Evolutionary conservation across 1,140 invertebrate species (phyloP).

Genomic region (Acyrthosiphon pisum): DNA sequence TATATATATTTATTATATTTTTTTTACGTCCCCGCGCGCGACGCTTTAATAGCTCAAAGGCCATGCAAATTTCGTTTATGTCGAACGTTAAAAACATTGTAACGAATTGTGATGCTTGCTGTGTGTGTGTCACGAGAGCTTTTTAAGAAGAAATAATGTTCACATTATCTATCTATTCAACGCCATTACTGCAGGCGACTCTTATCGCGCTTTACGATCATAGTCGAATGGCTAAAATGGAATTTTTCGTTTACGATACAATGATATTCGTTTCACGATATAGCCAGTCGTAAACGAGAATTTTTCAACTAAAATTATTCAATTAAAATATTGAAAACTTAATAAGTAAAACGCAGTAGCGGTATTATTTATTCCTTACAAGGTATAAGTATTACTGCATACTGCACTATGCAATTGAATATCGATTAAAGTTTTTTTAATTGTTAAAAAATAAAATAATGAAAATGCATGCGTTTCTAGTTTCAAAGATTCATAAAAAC

Average conservation of each 20-base stretch:
- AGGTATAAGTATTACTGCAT: no score
- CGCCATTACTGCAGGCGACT: not conserved
- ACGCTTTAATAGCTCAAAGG: constrained; percentile 46
- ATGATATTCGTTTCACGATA: not conserved
- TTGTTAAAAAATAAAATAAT: not conserved
- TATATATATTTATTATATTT: not conserved
- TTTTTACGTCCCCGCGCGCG: not conserved
- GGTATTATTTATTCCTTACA: not conserved
- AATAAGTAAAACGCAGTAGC: not conserved
- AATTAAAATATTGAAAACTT: not conserved
- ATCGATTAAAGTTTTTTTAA: not conserved
- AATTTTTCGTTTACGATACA: not conserved
- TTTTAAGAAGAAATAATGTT: not conserved
- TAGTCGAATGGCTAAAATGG: not conserved
- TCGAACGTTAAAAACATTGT: constrained; percentile 45
- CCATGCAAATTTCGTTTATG: constrained; percentile 51
- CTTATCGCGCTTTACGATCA: not conserved
- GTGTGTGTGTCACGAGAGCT: not conserved
- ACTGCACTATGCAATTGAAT: no score
- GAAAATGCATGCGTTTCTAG: not conserved
- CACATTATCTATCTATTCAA: not conserved
- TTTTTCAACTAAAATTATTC: no score
- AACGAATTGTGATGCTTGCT: not conserved
- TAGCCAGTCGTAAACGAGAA: no score
- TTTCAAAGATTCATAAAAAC: not conserved